Conservation (phyloP, 2,888 invertebrate genomes). For the Spodoptera picta region DNA sequence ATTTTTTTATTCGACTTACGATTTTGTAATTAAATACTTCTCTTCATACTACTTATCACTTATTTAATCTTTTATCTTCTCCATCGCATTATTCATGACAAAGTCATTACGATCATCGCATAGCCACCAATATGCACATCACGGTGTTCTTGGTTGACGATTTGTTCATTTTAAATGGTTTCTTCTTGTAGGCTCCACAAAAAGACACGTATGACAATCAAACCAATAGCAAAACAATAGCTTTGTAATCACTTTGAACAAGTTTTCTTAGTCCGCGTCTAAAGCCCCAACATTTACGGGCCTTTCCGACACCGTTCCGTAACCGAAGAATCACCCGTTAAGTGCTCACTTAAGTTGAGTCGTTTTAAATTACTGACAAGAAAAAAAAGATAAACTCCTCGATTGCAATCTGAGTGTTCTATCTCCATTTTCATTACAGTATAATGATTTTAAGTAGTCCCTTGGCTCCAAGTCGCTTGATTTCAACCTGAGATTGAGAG, state of each 20-base stretch:
- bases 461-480: conserved; percentile 15
- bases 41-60: too few species aligned
- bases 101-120: too few species aligned
- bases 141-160: too few species aligned
- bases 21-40: too few species aligned
- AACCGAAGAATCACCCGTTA: conserved; percentile 75
- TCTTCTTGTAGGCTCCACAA: too few species aligned
- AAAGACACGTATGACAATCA: too few species aligned
- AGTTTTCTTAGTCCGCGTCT: conserved; percentile 22
- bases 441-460: conserved; percentile 51
- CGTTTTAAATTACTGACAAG: conserved; percentile 74
- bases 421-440: conserved; percentile 52
- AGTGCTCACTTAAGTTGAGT: conserved; percentile 77
- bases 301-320: conserved; percentile 55
- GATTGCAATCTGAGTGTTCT: conserved; percentile 60
- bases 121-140: too few species aligned
- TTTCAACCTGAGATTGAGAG: conserved; percentile 38
- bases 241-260: background rate
- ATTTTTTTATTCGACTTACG: too few species aligned
- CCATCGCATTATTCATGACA: too few species aligned
- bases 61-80: too few species aligned
- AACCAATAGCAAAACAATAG: background rate
- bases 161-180: too few species aligned
- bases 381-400: conserved; percentile 59
- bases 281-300: conserved; percentile 45